Percentiles rank a stretch among this genome's conserved stretches.
Conservation (phyloP, 2,113 vertebrate genomes). For the Malurus alboscapulatus region DNA sequence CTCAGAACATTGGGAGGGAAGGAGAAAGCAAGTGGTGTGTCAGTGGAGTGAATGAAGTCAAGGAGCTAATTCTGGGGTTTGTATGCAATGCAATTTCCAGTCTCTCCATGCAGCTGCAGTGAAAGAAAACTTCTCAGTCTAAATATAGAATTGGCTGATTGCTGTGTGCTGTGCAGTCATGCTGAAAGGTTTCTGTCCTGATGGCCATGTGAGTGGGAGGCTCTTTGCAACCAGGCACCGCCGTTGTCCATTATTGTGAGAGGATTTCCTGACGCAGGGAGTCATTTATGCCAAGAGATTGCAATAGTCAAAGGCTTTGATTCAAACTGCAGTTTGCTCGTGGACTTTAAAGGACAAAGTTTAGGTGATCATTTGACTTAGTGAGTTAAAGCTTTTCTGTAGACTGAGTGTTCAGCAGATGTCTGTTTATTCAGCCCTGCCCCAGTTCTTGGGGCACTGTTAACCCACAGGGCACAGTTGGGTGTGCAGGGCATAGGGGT, state of each 20-base stretch:
- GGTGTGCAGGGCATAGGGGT: neutral
- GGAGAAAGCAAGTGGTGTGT: neutral
- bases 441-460: neutral
- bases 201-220: neutral
- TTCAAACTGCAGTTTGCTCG: neutral
- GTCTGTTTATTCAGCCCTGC: neutral
- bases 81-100: neutral
- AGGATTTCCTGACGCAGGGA: neutral
- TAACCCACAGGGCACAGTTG: neutral
- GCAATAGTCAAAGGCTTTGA: neutral
- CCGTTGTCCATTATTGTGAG: neutral
- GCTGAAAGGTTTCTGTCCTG: conserved; percentile 8
- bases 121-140: neutral
- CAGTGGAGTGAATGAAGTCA: accelerated
- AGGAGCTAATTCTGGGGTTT: neutral
- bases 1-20: neutral
- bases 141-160: neutral
- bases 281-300: neutral
- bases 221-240: neutral
- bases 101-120: neutral
- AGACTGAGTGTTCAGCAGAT: neutral
- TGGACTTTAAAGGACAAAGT: neutral
- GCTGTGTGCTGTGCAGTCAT: neutral
- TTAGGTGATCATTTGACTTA: neutral
- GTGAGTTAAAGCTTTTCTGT: neutral